A percentile compares a stretch with the other conserved stretches of the same genome.
These are phyloP conservation scores for Rhodinocichla rosea DNA, from an alignment of 2,113 vertebrate genomes.

Conservation along the genomic window DNA sequence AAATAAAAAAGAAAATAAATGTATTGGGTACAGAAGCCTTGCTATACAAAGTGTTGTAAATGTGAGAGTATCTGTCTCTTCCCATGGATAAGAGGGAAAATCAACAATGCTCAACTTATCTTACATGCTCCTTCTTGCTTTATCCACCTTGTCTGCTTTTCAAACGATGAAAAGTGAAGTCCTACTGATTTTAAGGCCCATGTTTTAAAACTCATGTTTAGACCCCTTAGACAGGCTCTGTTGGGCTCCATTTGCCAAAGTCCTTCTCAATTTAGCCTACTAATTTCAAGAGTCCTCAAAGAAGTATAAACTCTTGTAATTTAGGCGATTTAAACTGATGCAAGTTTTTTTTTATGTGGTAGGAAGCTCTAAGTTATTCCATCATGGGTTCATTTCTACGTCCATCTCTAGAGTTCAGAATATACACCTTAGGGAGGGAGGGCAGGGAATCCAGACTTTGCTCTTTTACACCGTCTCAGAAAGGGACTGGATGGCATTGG, in stretches of 20 bases:
- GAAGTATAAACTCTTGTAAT: background rate
- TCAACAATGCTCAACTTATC: background rate
- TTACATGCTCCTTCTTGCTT: background rate
- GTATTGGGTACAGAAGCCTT: background rate
- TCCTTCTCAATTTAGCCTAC: background rate
- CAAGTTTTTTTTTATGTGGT: background rate
- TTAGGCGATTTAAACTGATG: background rate
- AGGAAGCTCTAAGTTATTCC: background rate
- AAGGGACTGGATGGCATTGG: background rate
- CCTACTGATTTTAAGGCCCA: background rate
- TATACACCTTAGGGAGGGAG: rapidly evolving
- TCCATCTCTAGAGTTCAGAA: background rate
- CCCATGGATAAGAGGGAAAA: background rate
- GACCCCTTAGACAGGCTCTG: background rate
- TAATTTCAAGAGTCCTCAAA: background rate
- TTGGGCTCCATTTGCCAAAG: background rate
- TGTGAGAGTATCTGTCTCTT: background rate
- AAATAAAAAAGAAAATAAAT: background rate
- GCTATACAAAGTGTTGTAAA: background rate
- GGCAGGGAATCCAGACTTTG: background rate
- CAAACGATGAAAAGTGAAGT: background rate
- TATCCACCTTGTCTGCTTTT: background rate
- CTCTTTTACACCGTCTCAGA: background rate
- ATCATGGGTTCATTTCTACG: background rate
- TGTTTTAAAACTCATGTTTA: background rate